phyloP scores from a whole-genome alignment of 2,888 invertebrate species.

The Eupithecia inturbata region DNA sequence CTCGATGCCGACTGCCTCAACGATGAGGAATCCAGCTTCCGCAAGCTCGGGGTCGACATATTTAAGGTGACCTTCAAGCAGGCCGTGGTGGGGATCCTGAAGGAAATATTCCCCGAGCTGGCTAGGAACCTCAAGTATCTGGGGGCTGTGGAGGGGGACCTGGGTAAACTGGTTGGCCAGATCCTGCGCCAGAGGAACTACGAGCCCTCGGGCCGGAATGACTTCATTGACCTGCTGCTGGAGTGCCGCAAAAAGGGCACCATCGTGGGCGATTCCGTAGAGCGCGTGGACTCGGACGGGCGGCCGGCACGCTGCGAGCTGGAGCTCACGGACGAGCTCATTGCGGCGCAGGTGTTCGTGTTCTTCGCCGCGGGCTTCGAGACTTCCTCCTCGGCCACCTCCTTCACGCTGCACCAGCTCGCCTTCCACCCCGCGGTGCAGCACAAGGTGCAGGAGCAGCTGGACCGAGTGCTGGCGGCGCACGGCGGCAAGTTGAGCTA shows the following conservation, averaged over 20 bases:
- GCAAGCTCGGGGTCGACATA: slow-evolving; percentile 61
- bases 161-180: slow-evolving; percentile 56
- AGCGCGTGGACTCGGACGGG: slow-evolving; percentile 56
- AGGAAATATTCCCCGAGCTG: slow-evolving; percentile 57
- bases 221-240: slow-evolving; percentile 64
- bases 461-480: slow-evolving; percentile 56
- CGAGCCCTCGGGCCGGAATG: slow-evolving; percentile 59
- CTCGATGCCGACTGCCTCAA: slow-evolving; percentile 63
- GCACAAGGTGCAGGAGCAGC: slow-evolving; percentile 57
- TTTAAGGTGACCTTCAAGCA: slow-evolving; percentile 51
- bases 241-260: slow-evolving; percentile 59
- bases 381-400: slow-evolving; percentile 66
- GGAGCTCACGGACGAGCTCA: slow-evolving; percentile 58
- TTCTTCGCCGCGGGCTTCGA: slow-evolving; percentile 70
- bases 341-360: slow-evolving; percentile 64
- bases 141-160: slow-evolving; percentile 53
- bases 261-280: slow-evolving; percentile 60
- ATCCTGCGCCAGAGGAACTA: slow-evolving; percentile 61
- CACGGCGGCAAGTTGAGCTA: slow-evolving; percentile 58
- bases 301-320: slow-evolving; percentile 49
- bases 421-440: slow-evolving; percentile 62
- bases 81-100: slow-evolving; percentile 50
- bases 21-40: slow-evolving; percentile 61
- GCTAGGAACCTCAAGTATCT: slow-evolving; percentile 54
- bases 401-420: slow-evolving; percentile 64